phyloP scores from a whole-genome alignment of 2,113 vertebrate species.

The Phrynosoma blainvillii region DNA sequence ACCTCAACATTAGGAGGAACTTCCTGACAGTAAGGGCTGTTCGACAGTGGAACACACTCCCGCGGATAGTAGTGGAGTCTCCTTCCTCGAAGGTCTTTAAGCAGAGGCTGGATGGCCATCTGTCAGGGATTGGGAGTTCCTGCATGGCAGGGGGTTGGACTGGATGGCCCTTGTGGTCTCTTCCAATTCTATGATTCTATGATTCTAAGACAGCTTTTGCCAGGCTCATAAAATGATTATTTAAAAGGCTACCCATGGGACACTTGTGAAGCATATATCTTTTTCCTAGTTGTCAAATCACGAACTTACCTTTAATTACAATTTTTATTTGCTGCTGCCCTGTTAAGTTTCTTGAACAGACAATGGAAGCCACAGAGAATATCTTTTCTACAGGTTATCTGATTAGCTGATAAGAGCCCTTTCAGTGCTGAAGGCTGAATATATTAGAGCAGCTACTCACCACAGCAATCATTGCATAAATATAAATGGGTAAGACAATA shows the following conservation, averaged over 20 bases:
- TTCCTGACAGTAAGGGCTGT: too few relatives aligned
- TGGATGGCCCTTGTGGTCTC: too few relatives aligned
- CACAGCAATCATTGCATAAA: rapidly evolving
- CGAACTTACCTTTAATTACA: conserved; percentile 26
- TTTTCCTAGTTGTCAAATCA: not conserved
- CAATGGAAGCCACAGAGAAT: conserved; percentile 30
- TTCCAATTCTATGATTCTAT: too few relatives aligned
- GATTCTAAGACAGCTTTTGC: not conserved
- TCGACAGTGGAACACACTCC: too few relatives aligned
- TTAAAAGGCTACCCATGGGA: not conserved
- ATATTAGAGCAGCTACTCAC: conserved; percentile 33
- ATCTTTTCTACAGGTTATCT: conserved; percentile 33
- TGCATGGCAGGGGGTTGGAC: too few relatives aligned
- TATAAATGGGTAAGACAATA: rapidly evolving
- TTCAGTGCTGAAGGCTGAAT: conserved; percentile 46
- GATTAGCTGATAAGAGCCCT: conserved; percentile 33
- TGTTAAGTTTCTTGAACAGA: conserved; percentile 47
- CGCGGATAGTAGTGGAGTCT: too few relatives aligned
- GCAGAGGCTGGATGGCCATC: too few relatives aligned
- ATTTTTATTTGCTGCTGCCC: not conserved
- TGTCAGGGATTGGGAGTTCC: too few relatives aligned
- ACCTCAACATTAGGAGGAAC: too few relatives aligned
- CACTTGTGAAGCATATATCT: not conserved
- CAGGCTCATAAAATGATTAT: not conserved
- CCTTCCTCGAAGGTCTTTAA: too few relatives aligned